Conservation (phyloP, 2,797 vertebrate genomes). For the Ambastaia sidthimunki region DNA sequence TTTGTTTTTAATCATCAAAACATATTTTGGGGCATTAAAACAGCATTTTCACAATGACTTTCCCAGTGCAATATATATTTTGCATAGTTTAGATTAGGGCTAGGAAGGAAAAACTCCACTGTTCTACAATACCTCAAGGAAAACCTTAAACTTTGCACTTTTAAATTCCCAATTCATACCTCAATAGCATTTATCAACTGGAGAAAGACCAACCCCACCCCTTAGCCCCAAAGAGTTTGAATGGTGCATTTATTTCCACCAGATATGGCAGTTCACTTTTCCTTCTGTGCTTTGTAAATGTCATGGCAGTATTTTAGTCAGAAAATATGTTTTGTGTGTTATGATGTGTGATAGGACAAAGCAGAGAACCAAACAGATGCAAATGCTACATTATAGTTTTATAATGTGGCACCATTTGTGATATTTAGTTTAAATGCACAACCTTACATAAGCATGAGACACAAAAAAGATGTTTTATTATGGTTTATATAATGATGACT, state of each 20-base stretch:
- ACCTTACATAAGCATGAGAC: conserved; percentile 6
- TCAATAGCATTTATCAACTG: conserved; percentile 35
- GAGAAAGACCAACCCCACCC: conserved; percentile 24
- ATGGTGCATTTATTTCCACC: conserved; percentile 24
- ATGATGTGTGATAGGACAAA: conserved; percentile 2
- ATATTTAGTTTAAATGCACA: background rate
- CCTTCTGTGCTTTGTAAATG: conserved; percentile 41
- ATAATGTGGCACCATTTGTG: background rate
- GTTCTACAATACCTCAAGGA: conserved; percentile 10
- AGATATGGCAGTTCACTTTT: conserved; percentile 8
- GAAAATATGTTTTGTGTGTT: conserved; percentile 38
- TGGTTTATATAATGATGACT: conserved; percentile 3
- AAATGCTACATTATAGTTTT: conserved; percentile 13
- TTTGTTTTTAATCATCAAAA: conserved; percentile 4
- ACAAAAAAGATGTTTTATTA: conserved; percentile 5
- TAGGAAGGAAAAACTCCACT: background rate
- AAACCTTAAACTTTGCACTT: conserved; percentile 20
- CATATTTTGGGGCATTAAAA: background rate
- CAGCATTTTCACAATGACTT: background rate
- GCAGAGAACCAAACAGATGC: background rate
- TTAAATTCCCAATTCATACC: conserved; percentile 40
- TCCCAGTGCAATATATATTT: background rate
- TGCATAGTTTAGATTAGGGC: conserved; percentile 15
- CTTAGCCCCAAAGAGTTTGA: conserved; percentile 36
- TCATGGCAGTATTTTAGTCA: conserved; percentile 26